Evolutionary conservation across 23 tunicate species (phyloP).

Genomic region (Oikopleura dioica): DNA sequence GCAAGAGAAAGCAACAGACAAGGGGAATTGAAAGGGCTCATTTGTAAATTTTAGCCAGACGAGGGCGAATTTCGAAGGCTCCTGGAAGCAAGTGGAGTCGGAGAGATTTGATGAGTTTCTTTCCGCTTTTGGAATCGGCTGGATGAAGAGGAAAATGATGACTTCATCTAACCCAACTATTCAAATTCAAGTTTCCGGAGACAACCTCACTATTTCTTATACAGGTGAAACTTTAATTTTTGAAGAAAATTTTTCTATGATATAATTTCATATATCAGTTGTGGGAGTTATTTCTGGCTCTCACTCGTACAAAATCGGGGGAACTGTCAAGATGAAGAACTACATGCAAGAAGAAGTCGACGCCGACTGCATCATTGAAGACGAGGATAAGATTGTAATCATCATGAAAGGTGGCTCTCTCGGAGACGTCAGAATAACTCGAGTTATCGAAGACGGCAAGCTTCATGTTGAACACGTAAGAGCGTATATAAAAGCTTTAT

Average conservation of each 20-base stretch:
- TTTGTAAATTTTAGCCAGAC: background rate
- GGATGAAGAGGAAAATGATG: background rate
- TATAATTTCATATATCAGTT: no score
- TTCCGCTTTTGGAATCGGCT: background rate
- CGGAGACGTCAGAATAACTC: background rate
- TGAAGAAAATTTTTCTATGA: no score
- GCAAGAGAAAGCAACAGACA: no score
- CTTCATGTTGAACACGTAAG: background rate
- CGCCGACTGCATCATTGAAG: background rate
- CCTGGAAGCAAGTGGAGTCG: background rate
- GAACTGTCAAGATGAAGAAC: background rate
- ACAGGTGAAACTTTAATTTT: no score
- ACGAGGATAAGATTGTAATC: background rate
- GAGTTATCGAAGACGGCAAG: background rate
- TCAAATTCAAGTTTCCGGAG: background rate
- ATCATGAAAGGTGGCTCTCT: background rate
- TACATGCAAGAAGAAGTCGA: background rate
- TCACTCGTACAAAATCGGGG: background rate
- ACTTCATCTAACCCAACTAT: background rate
- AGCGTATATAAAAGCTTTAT: no score
- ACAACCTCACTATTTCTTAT: background rate
- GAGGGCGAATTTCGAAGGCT: background rate
- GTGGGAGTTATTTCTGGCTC: background rate
- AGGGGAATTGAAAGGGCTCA: no score
- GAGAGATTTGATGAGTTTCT: background rate